Conservation (phyloP, 1,140 invertebrate species). For the Harpegnathos saltator region DNA sequence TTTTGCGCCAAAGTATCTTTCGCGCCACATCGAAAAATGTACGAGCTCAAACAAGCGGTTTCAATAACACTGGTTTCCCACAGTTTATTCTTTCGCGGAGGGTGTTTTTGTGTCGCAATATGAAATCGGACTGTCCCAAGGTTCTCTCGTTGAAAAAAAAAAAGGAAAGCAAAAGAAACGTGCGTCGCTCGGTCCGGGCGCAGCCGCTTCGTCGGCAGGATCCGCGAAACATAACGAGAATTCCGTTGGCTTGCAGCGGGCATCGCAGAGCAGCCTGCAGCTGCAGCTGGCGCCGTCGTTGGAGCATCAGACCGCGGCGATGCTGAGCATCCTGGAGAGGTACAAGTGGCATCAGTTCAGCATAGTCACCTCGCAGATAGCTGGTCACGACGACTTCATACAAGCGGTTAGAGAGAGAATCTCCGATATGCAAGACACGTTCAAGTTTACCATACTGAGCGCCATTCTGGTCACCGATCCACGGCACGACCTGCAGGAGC, state of each 20-base stretch:
- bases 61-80: background rate
- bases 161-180: too few species aligned
- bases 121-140: background rate
- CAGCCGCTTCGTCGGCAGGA: background rate
- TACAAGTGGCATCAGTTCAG: constrained; percentile 99
- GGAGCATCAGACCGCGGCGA: constrained; percentile 96
- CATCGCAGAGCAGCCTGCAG: constrained; percentile 93
- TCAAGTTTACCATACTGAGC: constrained; percentile 95
- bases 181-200: background rate
- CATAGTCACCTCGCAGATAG: constrained; percentile 96
- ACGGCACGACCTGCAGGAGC: constrained; percentile 88
- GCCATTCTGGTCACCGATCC: constrained; percentile 92
- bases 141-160: background rate
- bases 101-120: background rate
- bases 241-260: constrained; percentile 85
- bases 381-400: constrained; percentile 97
- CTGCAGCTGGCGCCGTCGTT: constrained; percentile 97
- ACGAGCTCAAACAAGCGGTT: background rate
- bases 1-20: constrained; percentile 4
- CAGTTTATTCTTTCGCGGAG: background rate
- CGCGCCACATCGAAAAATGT: constrained; percentile 35
- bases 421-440: constrained; percentile 93
- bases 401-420: constrained; percentile 95
- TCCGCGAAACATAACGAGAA: background rate
- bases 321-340: constrained; percentile 95